Base-by-base conservation (phyloP, 2,797 vertebrate species). In the Epinephelus malabaricus region DNA sequence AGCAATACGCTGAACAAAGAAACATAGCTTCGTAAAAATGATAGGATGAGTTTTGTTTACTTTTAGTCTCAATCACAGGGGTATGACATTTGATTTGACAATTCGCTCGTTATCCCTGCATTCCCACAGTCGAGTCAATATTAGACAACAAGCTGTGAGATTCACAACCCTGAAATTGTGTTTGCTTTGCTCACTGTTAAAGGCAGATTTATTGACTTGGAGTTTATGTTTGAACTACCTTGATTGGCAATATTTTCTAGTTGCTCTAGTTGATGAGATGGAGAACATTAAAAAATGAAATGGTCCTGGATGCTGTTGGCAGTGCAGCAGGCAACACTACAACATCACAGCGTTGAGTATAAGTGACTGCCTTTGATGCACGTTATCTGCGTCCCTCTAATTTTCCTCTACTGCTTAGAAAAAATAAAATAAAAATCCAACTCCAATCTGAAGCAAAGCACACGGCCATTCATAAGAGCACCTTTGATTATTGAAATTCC, bases 401-500 rank as follows among this genome's bases (percentile, higher is more conserved):
- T 86, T 89, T 82, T 51, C 54, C 54, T 66, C 58, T 8, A 47
- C 69, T 23, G 45, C 80, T 53, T 34, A 34, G 71, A 45, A 70
- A 54, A 65, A 72, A 69, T 69, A 43, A 34, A 30, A 30, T 30
- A 61, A 73, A 59, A 49, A 78, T 77, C 78, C 34, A 51, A 63
- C 61, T 78, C 50, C 14, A 79, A 66, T 71, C 38, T 15, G 66
- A 80, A 62, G 79, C 73, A 76, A 78, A 72, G 27, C 38, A 2
- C 3, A 0, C 54, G 27, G 58, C 60, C n/a, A 73, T 89, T 86
- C 82, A 82, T 2, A 11, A 70, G 47, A 78, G 61, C 75, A 76
- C 67, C 69, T 89, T 87, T 85, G 84, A 90, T 86, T 83, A 85
- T 86, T 82, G 74, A 84, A 84, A 85, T 84, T 84, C 76, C n/a